These are phyloP conservation scores for Platycnemis pennipes DNA, from an alignment of 2,888 invertebrate genomes.

Conservation along the genomic window DNA sequence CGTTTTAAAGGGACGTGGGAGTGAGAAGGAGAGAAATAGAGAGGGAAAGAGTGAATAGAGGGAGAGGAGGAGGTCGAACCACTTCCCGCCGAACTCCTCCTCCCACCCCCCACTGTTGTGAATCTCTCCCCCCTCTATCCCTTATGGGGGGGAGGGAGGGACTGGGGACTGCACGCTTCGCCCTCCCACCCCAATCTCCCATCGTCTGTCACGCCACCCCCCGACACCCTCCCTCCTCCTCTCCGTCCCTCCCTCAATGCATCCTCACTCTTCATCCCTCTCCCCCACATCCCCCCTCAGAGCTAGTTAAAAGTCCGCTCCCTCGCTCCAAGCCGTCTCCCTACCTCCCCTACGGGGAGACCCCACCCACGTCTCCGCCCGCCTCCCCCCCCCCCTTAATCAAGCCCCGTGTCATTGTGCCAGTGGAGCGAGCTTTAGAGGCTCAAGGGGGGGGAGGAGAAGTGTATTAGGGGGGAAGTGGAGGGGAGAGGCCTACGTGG, in stretches of 20 bases:
- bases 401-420: constrained; percentile 63
- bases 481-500: background rate
- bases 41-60: background rate
- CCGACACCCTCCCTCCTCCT: background rate
- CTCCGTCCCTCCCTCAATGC: background rate
- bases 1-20: background rate
- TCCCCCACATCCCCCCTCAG: background rate
- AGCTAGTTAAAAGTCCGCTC: background rate
- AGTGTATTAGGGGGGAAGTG: constrained; percentile 1
- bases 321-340: background rate
- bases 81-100: constrained; percentile 15
- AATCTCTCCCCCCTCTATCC: background rate
- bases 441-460: background rate
- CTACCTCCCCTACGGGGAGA: background rate
- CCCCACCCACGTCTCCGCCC: background rate
- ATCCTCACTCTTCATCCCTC: background rate
- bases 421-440: constrained; percentile 38
- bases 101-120: background rate
- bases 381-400: constrained; percentile 11
- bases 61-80: background rate
- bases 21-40: background rate
- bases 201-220: background rate
- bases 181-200: background rate
- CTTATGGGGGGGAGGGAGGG: too few species aligned
- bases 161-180: background rate